Evolutionary conservation across 2,113 vertebrate genomes (phyloP), one percentile per base, ranked within the genome.

Genomic region (Oryzias celebensis): DNA sequence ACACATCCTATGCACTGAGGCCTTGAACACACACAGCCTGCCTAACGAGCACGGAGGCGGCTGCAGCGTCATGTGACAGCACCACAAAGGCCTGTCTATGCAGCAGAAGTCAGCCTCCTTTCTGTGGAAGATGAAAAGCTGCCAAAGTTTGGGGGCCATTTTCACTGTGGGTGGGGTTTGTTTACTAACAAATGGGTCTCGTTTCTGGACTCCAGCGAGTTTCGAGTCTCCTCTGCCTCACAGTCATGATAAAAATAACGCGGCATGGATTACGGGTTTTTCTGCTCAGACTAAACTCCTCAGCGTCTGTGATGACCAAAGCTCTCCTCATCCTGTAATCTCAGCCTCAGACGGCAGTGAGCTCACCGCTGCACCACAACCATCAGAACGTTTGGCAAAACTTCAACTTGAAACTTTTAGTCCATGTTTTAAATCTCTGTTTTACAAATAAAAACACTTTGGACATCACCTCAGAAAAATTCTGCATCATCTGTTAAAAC

Each of bases 141-240:
- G 78, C 62, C 86, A 79, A 82, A 77, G 82, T 85, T 71, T 75
- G 77, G 57, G 62, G 65, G 66, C 66, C 67, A 45, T 58, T 63
- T 68, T 81, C 62, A 50, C 84, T 85, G 87, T 68, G 50, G 73
- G 80, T 85, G 80, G 87, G 82, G 68, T 85, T 87, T 84, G 81
- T 80, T 87, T 66, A 74, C 68, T 5, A 81, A 89, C 89, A 87
- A 91, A 90, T 87, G 80, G 66, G 56, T 63, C 82, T 85, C 65
- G 82, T 86, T 79, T 75, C 77, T 80, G 68, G 77, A 86, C 89
- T 80, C 79, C 72, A 70, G 65, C 83, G 80, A 57, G 88, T 89
- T 80, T 68, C 72, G 65, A 84, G 80, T 62, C 78, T 58, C 69
- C 78, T 59, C 71, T 70, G 63, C 71, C 47, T 62, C 54, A 63